Percentiles rank a stretch among this genome's conserved stretches.
Conservation (phyloP, 2,888 invertebrate genomes). For the Theodoxus fluviatilis region DNA sequence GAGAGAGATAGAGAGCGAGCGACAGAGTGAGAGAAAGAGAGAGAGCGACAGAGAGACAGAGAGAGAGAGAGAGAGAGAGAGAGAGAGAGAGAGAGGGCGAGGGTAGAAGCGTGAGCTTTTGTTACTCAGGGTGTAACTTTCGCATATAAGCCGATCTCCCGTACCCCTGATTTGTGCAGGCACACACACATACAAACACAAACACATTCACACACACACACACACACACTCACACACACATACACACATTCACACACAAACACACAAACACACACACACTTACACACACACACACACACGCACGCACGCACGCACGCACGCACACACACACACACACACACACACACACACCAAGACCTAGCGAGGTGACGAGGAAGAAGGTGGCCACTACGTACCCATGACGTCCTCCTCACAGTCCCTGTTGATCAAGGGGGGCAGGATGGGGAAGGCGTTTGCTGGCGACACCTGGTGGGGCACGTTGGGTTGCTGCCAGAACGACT, state of each 20-base stretch:
- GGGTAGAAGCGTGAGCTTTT: no score
- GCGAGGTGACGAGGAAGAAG: not conserved
- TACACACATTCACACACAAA: not conserved
- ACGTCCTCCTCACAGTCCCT: conserved; percentile 57
- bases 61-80: no score
- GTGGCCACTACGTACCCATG: conserved; percentile 51
- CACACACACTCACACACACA: not conserved
- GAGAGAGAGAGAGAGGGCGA: no score
- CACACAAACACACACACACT: conserved; percentile 8
- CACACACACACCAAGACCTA: conserved; percentile 9
- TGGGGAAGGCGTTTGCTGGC: conserved; percentile 66
- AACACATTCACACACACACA: not conserved
- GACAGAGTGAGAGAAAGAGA: conserved; percentile 11
- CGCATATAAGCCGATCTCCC: no score
- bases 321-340: conserved; percentile 24
- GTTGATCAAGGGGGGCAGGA: conserved; percentile 64
- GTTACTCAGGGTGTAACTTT: no score
- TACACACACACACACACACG: conserved; percentile 15
- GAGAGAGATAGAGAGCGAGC: conserved; percentile 5
- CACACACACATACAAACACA: conserved; percentile 1
- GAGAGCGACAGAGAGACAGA: no score
- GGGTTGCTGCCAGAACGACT: conserved; percentile 70
- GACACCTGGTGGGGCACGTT: conserved; percentile 66
- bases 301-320: conserved; percentile 10
- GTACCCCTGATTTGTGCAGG: not conserved